Evolutionary conservation across 2,888 invertebrate species (phyloP), one percentile per base, ranked within the genome.

Genomic region (Phlogophora meticulosa): DNA sequence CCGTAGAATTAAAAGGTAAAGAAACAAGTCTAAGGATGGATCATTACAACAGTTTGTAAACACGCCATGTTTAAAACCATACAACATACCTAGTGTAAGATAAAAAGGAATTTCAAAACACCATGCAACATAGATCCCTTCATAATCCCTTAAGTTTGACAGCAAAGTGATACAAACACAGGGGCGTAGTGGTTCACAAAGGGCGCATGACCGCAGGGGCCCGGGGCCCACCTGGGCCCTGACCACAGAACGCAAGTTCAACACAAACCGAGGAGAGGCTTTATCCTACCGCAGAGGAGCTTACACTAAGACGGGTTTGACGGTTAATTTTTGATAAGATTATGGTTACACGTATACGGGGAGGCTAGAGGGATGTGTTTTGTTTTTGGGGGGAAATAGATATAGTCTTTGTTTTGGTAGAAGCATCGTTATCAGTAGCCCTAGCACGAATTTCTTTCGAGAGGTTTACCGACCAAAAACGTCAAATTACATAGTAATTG

Each of bases 191-290:
- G 45, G 15, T 13, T 10, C 48, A 63, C 73, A 73, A 76, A 76
- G 72, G 67, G 67, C 55, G 42, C 46, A 4, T 10, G 45, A 80
- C 79, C 78, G 32, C 79, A 80, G 46, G 55, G 22, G 53, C 67
- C 59, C 22, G 20, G 32, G 22, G 42, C 62, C 42, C 80, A 76
- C 72, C 80, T 71, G 74, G 32, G 61, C 15, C 46, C 51, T 24
- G 36, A 78, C 81, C 80, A 28, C 81, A 80, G 38, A 55, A 40
- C 61, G 59, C 60, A 72, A 80, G 72, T 76, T 76, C 75, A 57
- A 80, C 63, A 66, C 53, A 45, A 48, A 60, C 66, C 66, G 32
- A 38, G 48, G 51, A 53, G 60, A 43, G 63, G 60, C 43, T 53
- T 24, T 40, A 52, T 22, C 53, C 34, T 2, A 57, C 64, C 74